These are phyloP conservation scores for Silurus asotus DNA, from an alignment of 2,113 vertebrate genomes.

Conservation along the genomic window DNA sequence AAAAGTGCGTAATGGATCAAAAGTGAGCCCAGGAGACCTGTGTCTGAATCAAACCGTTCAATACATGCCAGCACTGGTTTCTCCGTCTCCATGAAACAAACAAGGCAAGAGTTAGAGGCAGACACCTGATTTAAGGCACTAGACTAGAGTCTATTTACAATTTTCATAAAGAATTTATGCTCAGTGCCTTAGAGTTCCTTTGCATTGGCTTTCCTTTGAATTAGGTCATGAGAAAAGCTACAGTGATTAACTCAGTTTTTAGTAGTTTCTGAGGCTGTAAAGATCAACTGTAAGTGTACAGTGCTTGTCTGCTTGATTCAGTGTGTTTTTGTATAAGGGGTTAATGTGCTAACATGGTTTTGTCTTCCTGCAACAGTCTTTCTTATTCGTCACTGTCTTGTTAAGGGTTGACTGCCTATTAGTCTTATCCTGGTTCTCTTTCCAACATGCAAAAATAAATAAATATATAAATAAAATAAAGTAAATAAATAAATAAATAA, in stretches of 20 bases:
- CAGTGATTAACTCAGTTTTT: neutral
- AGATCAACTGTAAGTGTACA: neutral
- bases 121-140: slow-evolving; percentile 47
- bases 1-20: slow-evolving; percentile 70
- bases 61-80: slow-evolving; percentile 63
- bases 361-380: slow-evolving; percentile 35
- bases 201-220: neutral
- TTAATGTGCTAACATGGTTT: slow-evolving; percentile 47
- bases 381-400: slow-evolving; percentile 50
- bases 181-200: neutral
- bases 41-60: slow-evolving; percentile 66
- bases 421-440: slow-evolving; percentile 51
- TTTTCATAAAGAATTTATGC: slow-evolving; percentile 10
- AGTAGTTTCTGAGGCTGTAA: neutral
- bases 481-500: neutral
- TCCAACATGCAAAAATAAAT: slow-evolving; percentile 45
- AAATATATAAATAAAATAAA: too few species aligned
- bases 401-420: slow-evolving; percentile 43
- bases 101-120: slow-evolving; percentile 36
- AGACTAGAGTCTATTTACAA: slow-evolving; percentile 28
- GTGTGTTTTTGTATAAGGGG: slow-evolving; percentile 47
- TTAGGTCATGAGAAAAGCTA: slow-evolving; percentile 15
- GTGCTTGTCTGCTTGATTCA: slow-evolving; percentile 23
- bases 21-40: slow-evolving; percentile 62
- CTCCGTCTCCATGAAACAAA: slow-evolving; percentile 47